Conservation (phyloP, 53 echinoderm and acorn worm genomes). For the Mesocentrotus franciscanus region DNA sequence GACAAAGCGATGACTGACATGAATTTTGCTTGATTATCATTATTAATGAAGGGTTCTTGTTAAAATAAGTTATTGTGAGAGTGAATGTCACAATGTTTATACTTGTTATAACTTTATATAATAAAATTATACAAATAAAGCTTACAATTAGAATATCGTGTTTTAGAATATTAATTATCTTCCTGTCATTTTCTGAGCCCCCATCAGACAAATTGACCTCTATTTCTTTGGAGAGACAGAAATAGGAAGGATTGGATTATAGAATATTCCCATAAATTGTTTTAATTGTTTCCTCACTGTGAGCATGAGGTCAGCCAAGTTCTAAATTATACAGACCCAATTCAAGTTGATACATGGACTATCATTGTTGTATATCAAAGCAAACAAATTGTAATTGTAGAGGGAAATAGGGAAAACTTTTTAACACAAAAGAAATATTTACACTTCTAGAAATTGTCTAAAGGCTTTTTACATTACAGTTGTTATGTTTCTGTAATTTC, state of each 20-base stretch:
- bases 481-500: too few relatives aligned
- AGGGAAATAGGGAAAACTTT: too few relatives aligned
- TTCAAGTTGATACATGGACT: background rate
- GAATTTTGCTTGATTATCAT: background rate
- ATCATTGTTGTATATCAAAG: background rate
- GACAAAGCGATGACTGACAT: background rate
- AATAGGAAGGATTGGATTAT: background rate
- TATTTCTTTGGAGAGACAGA: background rate
- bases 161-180: background rate
- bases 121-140: background rate
- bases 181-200: background rate
- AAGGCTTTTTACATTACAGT: too few relatives aligned
- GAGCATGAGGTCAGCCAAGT: background rate
- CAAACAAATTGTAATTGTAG: too few relatives aligned
- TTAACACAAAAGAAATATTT: too few relatives aligned
- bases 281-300: background rate
- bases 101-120: background rate
- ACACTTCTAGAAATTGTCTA: too few relatives aligned
- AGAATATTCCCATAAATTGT: slow-evolving; percentile 1
- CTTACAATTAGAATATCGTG: background rate
- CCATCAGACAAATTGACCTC: background rate
- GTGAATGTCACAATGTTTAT: background rate
- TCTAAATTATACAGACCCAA: background rate
- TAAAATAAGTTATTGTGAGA: background rate
- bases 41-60: background rate